Evolutionary conservation across 64 coral and sea anemone species (phyloP).

Genomic region (Platygyra sinensis): DNA sequence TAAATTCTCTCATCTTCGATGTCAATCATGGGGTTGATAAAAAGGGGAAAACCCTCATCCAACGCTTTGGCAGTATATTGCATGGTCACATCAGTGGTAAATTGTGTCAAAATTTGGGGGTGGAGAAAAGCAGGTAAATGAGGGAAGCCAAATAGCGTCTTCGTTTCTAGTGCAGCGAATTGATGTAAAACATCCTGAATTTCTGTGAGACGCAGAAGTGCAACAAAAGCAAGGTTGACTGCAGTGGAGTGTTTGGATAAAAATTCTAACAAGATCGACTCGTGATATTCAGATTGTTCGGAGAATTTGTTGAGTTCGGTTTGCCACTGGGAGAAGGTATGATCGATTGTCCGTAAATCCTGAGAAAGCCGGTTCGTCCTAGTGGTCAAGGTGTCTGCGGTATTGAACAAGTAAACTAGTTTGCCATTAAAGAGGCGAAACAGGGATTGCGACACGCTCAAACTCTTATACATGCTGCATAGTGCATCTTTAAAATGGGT

Average conservation of each 20-base stretch:
- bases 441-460: constrained; percentile 2
- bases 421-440: constrained; percentile 31
- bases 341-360: background rate
- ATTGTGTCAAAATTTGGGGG: background rate
- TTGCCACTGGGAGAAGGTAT: constrained; percentile 6
- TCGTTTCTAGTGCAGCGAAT: background rate
- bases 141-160: background rate
- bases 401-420: constrained; percentile 2
- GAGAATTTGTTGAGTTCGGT: background rate
- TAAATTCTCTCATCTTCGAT: background rate
- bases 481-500: constrained; percentile 18
- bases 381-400: background rate
- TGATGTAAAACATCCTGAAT: constrained; percentile 18
- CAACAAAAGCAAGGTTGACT: constrained; percentile 2
- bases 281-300: background rate
- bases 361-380: constrained; percentile 9
- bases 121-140: background rate
- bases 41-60: background rate
- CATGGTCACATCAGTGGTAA: background rate
- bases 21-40: constrained; percentile 8
- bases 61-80: background rate
- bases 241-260: constrained; percentile 19
- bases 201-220: background rate
- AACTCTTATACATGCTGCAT: background rate
- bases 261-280: background rate